Evolutionary conservation across 1,140 invertebrate species (phyloP).

Genomic region (Apis florea): DNA sequence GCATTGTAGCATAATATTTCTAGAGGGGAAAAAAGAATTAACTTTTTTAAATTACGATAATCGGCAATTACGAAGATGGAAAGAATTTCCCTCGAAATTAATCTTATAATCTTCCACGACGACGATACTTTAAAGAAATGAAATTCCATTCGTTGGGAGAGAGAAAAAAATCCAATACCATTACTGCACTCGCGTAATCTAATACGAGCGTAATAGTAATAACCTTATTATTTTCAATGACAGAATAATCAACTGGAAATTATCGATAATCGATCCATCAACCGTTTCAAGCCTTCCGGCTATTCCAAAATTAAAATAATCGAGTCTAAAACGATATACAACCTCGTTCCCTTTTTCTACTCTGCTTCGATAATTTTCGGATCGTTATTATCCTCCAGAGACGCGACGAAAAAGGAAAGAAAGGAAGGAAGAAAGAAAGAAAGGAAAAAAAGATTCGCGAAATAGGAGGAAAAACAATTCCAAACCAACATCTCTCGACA

Average conservation of each 20-base stretch:
- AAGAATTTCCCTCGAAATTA: too few relatives aligned
- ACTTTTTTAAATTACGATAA: too few relatives aligned
- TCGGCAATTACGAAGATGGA: too few relatives aligned
- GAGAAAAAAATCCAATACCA: not conserved
- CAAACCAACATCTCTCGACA: too few relatives aligned
- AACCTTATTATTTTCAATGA: not conserved
- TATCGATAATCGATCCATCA: not conserved
- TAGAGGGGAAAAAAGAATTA: too few relatives aligned
- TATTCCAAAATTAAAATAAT: not conserved
- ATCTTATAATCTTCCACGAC: too few relatives aligned
- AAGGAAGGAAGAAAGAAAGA: not conserved
- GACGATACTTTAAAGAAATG: too few relatives aligned
- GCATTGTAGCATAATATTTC: too few relatives aligned
- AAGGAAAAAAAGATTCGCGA: not conserved
- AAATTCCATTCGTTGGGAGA: too few relatives aligned
- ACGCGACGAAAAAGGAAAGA: not conserved
- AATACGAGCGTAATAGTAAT: not conserved
- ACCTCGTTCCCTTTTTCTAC: not conserved
- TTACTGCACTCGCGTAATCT: not conserved
- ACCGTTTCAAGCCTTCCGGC: not conserved
- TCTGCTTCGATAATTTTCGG: too few relatives aligned
- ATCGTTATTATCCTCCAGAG: too few relatives aligned
- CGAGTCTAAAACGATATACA: not conserved
- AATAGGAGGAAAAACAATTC: not conserved
- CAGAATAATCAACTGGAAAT: not conserved